Evolutionary conservation across 37 sponge, comb jelly and placozoan species (phyloP).

Genomic region (Beroe ovata): DNA sequence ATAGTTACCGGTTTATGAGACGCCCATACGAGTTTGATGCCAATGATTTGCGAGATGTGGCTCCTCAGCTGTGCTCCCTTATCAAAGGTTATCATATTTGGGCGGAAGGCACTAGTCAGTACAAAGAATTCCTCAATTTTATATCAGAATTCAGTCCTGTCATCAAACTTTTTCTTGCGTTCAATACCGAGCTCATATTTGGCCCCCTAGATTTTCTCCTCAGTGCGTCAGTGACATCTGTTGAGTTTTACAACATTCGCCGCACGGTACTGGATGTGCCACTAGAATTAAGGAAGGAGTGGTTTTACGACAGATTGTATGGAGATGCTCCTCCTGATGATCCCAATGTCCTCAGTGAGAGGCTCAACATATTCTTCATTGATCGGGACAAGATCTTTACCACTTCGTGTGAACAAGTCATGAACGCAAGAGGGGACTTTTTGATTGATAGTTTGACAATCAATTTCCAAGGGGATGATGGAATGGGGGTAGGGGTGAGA

Average conservation of each 20-base stretch:
- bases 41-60: conserved; percentile 38
- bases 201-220: conserved; percentile 57
- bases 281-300: conserved; percentile 23
- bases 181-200: conserved; percentile 56
- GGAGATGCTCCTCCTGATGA: conserved; percentile 18
- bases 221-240: not conserved
- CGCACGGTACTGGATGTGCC: conserved; percentile 20
- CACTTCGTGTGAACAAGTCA: conserved; percentile 56
- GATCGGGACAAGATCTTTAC: conserved; percentile 46
- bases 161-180: conserved; percentile 40
- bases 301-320: conserved; percentile 49
- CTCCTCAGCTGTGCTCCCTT: conserved; percentile 56
- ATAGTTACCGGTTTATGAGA: conserved; percentile 55
- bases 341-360: conserved; percentile 42
- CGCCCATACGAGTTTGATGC: conserved; percentile 18
- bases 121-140: not conserved
- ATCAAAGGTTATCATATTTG: conserved; percentile 49
- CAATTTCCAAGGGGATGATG: conserved; percentile 63
- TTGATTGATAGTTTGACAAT: conserved; percentile 28
- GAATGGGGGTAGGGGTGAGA: conserved; percentile 42
- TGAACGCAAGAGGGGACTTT: conserved; percentile 10
- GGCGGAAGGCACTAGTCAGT: conserved; percentile 27
- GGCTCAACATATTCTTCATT: conserved; percentile 64
- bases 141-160: conserved; percentile 35
- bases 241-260: conserved; percentile 40